These are phyloP conservation scores for Bombus affinis DNA, from an alignment of 1,140 invertebrate genomes.

Conservation along the genomic window DNA sequence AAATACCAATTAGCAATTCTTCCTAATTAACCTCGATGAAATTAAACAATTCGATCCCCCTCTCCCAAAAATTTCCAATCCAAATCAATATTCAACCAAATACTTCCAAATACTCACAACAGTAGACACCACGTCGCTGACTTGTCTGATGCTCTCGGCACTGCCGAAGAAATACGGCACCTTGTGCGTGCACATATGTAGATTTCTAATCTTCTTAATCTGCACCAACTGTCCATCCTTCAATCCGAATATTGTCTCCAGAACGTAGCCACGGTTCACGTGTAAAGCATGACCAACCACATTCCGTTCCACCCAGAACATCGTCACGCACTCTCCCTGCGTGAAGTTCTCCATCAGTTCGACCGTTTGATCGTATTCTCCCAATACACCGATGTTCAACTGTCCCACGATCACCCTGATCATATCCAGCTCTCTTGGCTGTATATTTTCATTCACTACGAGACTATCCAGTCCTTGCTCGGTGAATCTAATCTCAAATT, in stretches of 20 bases:
- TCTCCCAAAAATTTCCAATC: too few relatives aligned
- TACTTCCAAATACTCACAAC: conserved; percentile 34
- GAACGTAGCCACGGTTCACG: not conserved
- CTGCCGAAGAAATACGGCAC: conserved; percentile 58
- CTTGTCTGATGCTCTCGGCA: conserved; percentile 4
- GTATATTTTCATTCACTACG: conserved; percentile 55
- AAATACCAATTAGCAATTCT: not conserved
- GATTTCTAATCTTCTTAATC: conserved; percentile 46
- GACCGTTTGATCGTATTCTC: conserved; percentile 3
- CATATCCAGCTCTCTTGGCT: conserved; percentile 61
- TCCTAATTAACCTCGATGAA: too few relatives aligned
- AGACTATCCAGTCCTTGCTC: conserved; percentile 41
- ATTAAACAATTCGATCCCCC: too few relatives aligned
- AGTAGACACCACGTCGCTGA: conserved; percentile 42
- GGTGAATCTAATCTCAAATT: conserved; percentile 68
- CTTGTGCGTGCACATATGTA: conserved; percentile 52
- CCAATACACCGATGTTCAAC: conserved; percentile 43
- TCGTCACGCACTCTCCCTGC: conserved; percentile 47
- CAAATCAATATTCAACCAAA: too few relatives aligned
- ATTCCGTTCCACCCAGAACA: conserved; percentile 25
- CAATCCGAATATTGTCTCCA: conserved; percentile 23
- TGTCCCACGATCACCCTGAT: conserved; percentile 55
- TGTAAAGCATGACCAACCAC: not conserved
- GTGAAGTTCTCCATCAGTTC: conserved; percentile 54
- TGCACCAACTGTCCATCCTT: conserved; percentile 31